Base-by-base conservation (phyloP, 92 coral and sea anemone genomes). In the Parazoanthus swiftii region DNA sequence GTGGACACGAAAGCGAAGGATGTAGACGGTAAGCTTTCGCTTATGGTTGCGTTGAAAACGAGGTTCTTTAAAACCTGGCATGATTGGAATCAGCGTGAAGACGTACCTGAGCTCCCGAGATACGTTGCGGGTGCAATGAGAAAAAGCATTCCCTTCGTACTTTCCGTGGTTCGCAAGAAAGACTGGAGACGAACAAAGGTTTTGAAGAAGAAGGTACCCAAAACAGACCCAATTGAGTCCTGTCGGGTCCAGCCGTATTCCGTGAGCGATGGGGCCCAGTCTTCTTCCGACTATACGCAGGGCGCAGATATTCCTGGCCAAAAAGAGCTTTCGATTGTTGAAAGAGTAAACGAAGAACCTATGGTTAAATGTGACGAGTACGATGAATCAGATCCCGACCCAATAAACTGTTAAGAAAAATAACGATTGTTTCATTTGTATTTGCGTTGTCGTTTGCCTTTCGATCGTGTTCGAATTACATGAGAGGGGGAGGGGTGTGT, bases 61-160 rank as follows among this genome's bases (percentile, higher is more conserved):
- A 90, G 98, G 15, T 86, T 92, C 43, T 65, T 85, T 3, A 89
- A 75, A 25, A 94, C 92, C 11, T 90, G 91, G 89, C 95, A 93
- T 26, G 98, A 94, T 79, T 94, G 95, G 94, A 90, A 88, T 20
- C 91, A 90, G 35, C 81, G 95, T 25, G 92, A 94, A 72, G 98
- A 94, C 56, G 91, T 93, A 8, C 95, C 98, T 9, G 88, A 81
- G 65, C 90, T 89, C 67, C 92, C 90, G 9, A 82, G 85, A 25
- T 86, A 81, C 68, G 82, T 82, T 67, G 86, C 65, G 39, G 86
- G 77, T 26, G 43, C 6, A 46, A 65, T 67, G 4, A n/a, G 86
- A 82, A 82, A 70, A 51, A 82, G 86, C 46, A 6, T 82, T 4
- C 86, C 77, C 1, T 23, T 18, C 23, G 78, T 67, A n/a, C 26